These are phyloP conservation scores for Homarus gammarus DNA, from an alignment of 2,888 invertebrate species.

Conservation along the genomic window DNA sequence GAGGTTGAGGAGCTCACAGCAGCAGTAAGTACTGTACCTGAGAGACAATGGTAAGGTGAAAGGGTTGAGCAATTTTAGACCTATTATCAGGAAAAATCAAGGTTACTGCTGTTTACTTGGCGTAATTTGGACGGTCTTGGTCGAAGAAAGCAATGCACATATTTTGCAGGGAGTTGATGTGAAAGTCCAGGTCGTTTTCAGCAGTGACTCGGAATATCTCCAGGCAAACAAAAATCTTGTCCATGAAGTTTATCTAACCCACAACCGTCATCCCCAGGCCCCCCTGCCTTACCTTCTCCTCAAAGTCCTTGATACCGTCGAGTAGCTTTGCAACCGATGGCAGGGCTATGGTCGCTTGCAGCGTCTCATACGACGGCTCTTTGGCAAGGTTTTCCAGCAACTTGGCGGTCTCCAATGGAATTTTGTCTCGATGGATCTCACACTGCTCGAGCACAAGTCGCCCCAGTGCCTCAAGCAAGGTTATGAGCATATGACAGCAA, in stretches of 20 bases:
- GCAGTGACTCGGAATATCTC: slow-evolving; percentile 21
- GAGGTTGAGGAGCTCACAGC: too few relatives aligned
- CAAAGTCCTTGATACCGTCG: slow-evolving; percentile 27
- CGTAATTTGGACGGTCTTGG: too few relatives aligned
- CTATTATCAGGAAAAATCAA: too few relatives aligned
- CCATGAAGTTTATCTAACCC: slow-evolving; percentile 29
- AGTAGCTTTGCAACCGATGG: slow-evolving; percentile 31
- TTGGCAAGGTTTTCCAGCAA: too few relatives aligned
- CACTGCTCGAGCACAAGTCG: slow-evolving; percentile 23
- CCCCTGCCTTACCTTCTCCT: slow-evolving; percentile 31
- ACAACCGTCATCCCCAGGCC: slow-evolving; percentile 25
- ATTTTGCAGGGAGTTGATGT: too few relatives aligned
- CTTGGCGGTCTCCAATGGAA: too few relatives aligned
- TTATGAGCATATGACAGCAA: slow-evolving; percentile 12
- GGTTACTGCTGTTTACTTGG: too few relatives aligned
- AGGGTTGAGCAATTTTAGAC: too few relatives aligned
- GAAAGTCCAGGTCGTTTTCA: too few relatives aligned
- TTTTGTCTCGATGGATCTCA: slow-evolving; percentile 28
- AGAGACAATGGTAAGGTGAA: too few relatives aligned
- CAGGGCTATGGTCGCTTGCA: slow-evolving; percentile 37
- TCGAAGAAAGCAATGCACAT: too few relatives aligned
- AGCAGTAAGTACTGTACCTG: too few relatives aligned
- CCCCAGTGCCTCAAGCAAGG: slow-evolving; percentile 34
- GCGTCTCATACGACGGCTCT: slow-evolving; percentile 25
- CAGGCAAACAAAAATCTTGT: slow-evolving; percentile 33